Conservation (phyloP, 2,888 invertebrate genomes). For the Sinotaia quadrata region DNA sequence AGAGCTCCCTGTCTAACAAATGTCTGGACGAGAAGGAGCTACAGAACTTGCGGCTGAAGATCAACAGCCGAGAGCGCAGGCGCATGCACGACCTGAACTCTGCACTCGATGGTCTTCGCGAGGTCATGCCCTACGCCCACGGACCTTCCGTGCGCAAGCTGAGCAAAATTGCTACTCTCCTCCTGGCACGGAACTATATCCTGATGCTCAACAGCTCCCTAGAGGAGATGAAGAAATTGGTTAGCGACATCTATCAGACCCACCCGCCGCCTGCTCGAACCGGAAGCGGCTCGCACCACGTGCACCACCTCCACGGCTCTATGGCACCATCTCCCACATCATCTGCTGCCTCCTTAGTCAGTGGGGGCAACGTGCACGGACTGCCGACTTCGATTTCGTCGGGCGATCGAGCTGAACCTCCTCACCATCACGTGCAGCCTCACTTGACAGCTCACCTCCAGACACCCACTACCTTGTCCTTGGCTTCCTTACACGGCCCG, state of each 20-base stretch:
- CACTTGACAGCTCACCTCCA: constrained; percentile 6
- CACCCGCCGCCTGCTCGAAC: constrained; percentile 36
- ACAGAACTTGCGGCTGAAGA: constrained; percentile 69
- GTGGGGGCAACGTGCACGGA: background rate
- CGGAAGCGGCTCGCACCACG: constrained; percentile 5
- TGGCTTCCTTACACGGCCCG: too few species aligned
- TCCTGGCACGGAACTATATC: constrained; percentile 71
- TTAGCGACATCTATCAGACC: constrained; percentile 64
- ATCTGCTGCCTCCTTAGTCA: background rate
- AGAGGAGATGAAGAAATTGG: constrained; percentile 71
- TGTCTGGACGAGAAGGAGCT: constrained; percentile 59
- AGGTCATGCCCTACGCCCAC: constrained; percentile 72
- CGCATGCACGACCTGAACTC: constrained; percentile 75
- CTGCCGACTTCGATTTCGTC: too few species aligned
- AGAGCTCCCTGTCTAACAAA: constrained; percentile 29
- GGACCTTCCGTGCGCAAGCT: constrained; percentile 71
- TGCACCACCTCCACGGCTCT: constrained; percentile 4
- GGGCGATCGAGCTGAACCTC: too few species aligned
- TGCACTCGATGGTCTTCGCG: constrained; percentile 70
- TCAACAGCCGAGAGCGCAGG: constrained; percentile 74
- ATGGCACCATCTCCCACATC: constrained; percentile 2
- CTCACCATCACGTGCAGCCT: background rate
- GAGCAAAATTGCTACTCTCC: constrained; percentile 70
- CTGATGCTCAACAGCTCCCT: constrained; percentile 69
- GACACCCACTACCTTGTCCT: constrained; percentile 8